A percentile compares a stretch with the other conserved stretches of the same genome.
Conservation (phyloP, 1,140 invertebrate species). For the Lanistes nyassanus region DNA sequence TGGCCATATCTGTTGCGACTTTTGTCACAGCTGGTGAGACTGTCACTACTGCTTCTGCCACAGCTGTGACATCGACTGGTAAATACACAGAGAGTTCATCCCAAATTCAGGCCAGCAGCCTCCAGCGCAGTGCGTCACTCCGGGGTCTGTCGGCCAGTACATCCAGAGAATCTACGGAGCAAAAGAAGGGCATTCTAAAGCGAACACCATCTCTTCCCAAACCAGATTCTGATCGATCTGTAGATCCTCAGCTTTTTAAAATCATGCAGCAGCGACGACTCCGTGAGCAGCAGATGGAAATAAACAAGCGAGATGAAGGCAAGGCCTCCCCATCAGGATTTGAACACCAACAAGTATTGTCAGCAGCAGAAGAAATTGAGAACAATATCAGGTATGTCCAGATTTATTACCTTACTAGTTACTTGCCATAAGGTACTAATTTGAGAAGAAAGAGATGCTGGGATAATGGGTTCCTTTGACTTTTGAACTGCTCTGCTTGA, state of each 20-base stretch:
- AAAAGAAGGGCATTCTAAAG: constrained; percentile 39
- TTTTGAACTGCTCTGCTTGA: no score
- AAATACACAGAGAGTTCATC: no score
- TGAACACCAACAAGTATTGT: constrained; percentile 7
- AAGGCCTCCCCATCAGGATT: background rate
- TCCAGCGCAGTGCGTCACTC: no score
- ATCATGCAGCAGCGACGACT: constrained; percentile 34
- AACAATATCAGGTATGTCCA: constrained; percentile 33
- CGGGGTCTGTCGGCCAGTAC: no score
- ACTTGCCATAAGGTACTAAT: no score
- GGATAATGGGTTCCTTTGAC: no score
- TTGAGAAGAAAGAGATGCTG: no score
- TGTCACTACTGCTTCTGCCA: no score
- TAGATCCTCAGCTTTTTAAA: constrained; percentile 40
- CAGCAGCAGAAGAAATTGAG: constrained; percentile 38
- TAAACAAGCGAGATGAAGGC: constrained; percentile 15
- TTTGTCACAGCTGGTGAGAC: no score
- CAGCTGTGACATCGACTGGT: constrained; percentile 14
- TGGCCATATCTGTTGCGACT: constrained; percentile 6
- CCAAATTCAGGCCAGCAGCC: no score
- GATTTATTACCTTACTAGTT: no score
- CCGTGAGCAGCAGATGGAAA: constrained; percentile 22
- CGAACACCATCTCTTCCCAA: constrained; percentile 36
- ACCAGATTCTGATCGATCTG: background rate
- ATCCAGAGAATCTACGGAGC: constrained; percentile 25